Percentiles rank a stretch among this genome's conserved stretches.
These are phyloP conservation scores for Aradophagus sp. DNA, from an alignment of 1,140 invertebrate genomes.

Conservation along the genomic window DNA sequence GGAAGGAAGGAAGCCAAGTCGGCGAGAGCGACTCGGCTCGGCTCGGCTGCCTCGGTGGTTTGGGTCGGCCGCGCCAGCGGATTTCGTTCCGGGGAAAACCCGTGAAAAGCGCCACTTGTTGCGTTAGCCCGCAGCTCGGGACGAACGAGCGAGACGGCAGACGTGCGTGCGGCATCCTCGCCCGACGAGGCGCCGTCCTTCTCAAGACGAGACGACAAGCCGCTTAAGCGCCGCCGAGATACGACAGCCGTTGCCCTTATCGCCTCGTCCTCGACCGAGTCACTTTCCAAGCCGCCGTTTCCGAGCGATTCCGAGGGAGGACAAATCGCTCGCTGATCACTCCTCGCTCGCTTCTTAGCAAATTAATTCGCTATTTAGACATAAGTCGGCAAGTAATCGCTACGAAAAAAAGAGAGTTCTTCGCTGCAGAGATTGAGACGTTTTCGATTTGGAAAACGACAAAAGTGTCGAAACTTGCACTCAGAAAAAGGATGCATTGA, in stretches of 20 bases:
- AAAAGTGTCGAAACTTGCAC: no score
- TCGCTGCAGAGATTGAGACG: no score
- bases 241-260: slow-evolving; percentile 52
- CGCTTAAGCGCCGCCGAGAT: slow-evolving; percentile 50
- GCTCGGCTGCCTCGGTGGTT: slow-evolving; percentile 55
- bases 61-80: slow-evolving; percentile 65
- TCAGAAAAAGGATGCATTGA: no score
- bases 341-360: no score
- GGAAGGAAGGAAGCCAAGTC: slow-evolving; percentile 29
- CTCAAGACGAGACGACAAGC: slow-evolving; percentile 30
- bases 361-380: no score
- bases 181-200: no score
- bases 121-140: slow-evolving; percentile 69
- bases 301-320: no score
- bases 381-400: no score
- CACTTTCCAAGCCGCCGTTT: slow-evolving; percentile 21
- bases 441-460: no score
- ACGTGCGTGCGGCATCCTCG: slow-evolving; percentile 37
- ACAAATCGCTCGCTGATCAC: no score
- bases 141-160: slow-evolving; percentile 61
- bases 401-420: no score
- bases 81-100: slow-evolving; percentile 73
- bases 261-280: slow-evolving; percentile 34
- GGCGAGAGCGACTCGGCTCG: slow-evolving; percentile 25
- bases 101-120: slow-evolving; percentile 76